Conservation (phyloP, 2,113 vertebrate species). For the Formicarius rufipectus region DNA sequence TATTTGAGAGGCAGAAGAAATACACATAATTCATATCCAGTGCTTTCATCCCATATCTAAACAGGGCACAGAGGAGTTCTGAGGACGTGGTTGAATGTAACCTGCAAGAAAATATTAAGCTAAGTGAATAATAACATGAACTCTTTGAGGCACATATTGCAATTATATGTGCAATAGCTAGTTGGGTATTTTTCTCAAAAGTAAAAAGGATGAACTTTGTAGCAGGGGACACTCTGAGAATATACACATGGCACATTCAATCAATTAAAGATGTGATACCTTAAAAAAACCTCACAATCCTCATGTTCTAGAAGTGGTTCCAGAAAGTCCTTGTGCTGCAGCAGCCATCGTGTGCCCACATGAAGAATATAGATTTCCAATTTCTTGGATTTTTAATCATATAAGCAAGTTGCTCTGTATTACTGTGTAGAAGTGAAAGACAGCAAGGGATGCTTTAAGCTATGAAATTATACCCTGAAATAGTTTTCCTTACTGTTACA, state of each 20-base stretch:
- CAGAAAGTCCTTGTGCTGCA: not conserved
- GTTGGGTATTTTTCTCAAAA: not conserved
- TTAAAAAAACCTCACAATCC: not conserved
- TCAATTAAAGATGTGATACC: not conserved
- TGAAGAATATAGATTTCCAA: not conserved
- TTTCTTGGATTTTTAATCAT: not conserved
- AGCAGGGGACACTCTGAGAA: not conserved
- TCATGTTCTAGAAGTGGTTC: not conserved
- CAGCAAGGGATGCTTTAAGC: not conserved
- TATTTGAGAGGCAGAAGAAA: not conserved
- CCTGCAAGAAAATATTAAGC: not conserved
- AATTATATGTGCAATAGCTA: not conserved
- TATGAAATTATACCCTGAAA: not conserved
- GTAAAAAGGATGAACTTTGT: not conserved
- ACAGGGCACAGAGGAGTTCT: not conserved
- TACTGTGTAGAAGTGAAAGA: not conserved
- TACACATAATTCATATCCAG: not conserved
- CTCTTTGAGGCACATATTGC: not conserved
- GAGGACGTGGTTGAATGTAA: not conserved
- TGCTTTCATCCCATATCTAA: not conserved
- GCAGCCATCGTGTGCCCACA: not conserved
- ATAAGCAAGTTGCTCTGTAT: not conserved
- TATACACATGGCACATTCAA: not conserved
- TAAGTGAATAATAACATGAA: not conserved
- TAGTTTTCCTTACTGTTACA: not conserved